Evolutionary conservation across 2,797 vertebrate species (phyloP), one percentile per base, ranked within the genome.

Genomic region (Halcyon leucocephala): DNA sequence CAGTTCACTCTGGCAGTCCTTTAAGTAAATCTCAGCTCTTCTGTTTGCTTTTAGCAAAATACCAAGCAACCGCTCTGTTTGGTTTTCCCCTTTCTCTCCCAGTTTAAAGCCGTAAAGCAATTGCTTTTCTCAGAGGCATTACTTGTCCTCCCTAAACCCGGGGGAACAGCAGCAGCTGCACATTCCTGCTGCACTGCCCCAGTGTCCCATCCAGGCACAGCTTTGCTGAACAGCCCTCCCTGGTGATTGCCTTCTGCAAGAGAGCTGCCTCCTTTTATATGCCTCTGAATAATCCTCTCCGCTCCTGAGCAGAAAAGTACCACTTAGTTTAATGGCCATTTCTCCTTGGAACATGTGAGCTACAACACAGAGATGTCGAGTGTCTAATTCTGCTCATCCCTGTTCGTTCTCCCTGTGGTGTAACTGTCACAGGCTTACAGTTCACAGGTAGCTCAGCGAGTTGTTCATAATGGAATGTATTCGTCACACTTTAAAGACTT

Each of bases 11-110:
- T 64, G n/a, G 37, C 25, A 17, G 35, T 54, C 44, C 42, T 89
- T 42, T 46, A 67, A 90, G 77, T 84, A 92, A 92, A 90, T 93
- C 86, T 67, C 61, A 54, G 52, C 88, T 80, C 57, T 49, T 76
- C 37, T 82, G 4, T 91, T 95, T 82, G 49, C 72, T 86, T 49
- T 70, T 31, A 83, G 70, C 6, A 26, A 87, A 94, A 82, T 52
- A 57, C n/a, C 57, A 76, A 77, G 48, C n/a, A 81, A 57, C 49
- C 81, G 0, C 37, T 52, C 44, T 65, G 20, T 81, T 86, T 86
- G 49, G 33, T 91, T 82, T 69, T 49, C 14, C 14, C 15, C 37
- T 73, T 77, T 28, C 20, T 11, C 24, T 87, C 39, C 6, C 35
- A 41, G 0, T 70, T 86, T 74, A 52, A 83, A 80, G 26, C 12